Evolutionary conservation across 2,113 vertebrate species (phyloP), one percentile per base, ranked within the genome.

Genomic region (Chloropsis hardwickii): DNA sequence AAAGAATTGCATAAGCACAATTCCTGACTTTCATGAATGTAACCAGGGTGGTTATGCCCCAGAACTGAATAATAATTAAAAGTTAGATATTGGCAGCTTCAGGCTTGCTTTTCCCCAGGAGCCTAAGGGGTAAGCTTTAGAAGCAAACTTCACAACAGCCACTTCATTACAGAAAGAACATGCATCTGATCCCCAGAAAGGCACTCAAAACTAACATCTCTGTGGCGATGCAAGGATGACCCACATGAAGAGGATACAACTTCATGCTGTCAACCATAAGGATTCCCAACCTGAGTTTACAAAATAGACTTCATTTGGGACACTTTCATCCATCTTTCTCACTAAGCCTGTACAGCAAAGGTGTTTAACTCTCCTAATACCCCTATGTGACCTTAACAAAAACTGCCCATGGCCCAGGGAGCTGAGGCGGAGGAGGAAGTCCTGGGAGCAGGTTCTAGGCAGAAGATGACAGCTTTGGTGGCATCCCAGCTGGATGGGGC

Each of bases 61-160:
- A 92, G 86, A 96, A 97, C 86, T 31, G 81, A 92, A 42, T 78
- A 92, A 86, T 94, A 96, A 97, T 96, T 96, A 96, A 89, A 87
- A 97, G 78, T 78, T 21, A 92, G 91, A 87, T 97, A 96, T 77
- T 95, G 92, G 96, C 96, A 94, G 92, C 92, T 97, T 91, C 78
- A 53, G 89, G 96, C 94, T 94, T 94, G 92, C 81, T 91, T 94
- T 95, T 83, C 71, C 5, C 0, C 84, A 92, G 78, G 33, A 94
- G 94, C 94, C 96, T 94, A 88, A 78, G 84, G 96, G 86, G 81
- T 87, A 93, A 93, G 80, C 86, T 88, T 95, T 21, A 87, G 90
- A 81, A 85, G 54, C 70, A 93, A 94, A 84, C 94, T 88, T 97
- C 92, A 93, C 79, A 96, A 73, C 92, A 93, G 92, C 93, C 94